Evolutionary conservation across 2,113 vertebrate species (phyloP), one percentile per base, ranked within the genome.

Genomic region (Illadopsis cleaveri): DNA sequence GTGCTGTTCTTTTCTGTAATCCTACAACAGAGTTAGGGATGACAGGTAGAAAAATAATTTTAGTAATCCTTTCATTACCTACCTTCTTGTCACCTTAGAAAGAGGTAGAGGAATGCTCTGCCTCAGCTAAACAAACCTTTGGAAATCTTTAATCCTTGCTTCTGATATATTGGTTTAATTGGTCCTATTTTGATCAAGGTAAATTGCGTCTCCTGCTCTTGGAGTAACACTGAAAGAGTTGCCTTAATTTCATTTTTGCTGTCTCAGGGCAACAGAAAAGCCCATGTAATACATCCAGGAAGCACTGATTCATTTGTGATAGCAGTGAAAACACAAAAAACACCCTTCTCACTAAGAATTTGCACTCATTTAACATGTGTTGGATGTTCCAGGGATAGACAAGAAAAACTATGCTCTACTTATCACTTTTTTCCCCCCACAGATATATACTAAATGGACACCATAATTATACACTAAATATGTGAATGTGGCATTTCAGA

Each of bases 21-120:
- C 81, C 64, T 93, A 60, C 54, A 96, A 48, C 58, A 94, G 83
- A 94, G 73, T 92, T 89, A 82, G 80, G 61, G 31, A 75, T 96
- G 94, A 76, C 83, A 91, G 45, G 56, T 79, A 31, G 84, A 86
- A 93, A 89, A 96, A 94, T 57, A 68, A 82, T 92, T 96, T 90
- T 35, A 89, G 73, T 60, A 95, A 94, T 89, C 86, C 77, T 42
- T 93, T 86, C 61, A 23, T 84, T 83, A 66, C 69, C 47, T 82
- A 50, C 21, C 12, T 78, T 91, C 48, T 76, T 90, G 61, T 77
- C 65, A 94, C 50, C 51, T 83, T 37, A 51, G 68, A 82, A 78
- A 48, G 27, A 4, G 27, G 28, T 6, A 57, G 15, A 73, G 4
- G 4, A 82, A 50, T 20, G 4, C n/a, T 71, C 70, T 87, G 58